A percentile compares a stretch with the other conserved stretches of the same genome.
These are phyloP conservation scores for Tapirus indicus DNA, from an alignment of 2,797 vertebrate genomes.

Conservation along the genomic window DNA sequence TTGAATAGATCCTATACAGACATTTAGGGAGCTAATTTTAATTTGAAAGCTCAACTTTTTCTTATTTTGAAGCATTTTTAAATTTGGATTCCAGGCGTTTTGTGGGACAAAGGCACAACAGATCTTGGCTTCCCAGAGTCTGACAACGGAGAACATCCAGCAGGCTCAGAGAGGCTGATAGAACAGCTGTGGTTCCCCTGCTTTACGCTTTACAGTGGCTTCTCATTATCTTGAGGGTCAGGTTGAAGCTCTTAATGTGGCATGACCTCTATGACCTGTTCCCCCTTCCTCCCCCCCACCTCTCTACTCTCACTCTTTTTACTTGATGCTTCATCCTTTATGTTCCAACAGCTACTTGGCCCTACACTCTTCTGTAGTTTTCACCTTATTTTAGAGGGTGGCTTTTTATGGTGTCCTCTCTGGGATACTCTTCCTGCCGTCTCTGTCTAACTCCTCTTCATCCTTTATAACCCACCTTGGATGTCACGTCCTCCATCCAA, in stretches of 20 bases:
- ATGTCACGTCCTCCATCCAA: not conserved
- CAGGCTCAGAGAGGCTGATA: not conserved
- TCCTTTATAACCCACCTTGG: not conserved
- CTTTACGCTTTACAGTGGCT: not conserved
- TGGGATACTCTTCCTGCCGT: not conserved
- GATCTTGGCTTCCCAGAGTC: not conserved
- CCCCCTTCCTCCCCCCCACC: not conserved
- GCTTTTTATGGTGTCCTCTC: not conserved
- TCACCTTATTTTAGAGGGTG: not conserved
- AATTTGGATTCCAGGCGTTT: not conserved
- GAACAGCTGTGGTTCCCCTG: not conserved
- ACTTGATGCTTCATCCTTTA: not conserved
- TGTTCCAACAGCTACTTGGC: not conserved
- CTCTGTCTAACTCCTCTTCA: not conserved
- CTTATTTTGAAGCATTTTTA: not conserved
- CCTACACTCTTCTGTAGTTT: not conserved
- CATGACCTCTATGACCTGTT: not conserved
- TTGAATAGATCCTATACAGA: slow-evolving; percentile 1
- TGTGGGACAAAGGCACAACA: not conserved
- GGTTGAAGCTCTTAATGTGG: not conserved
- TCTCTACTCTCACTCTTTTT: not conserved
- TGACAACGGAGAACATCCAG: too few species aligned
- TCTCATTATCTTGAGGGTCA: not conserved
- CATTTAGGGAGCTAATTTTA: slow-evolving; percentile 21
- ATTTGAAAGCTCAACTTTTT: not conserved